phyloP scores from a whole-genome alignment of 2,113 vertebrate genomes.

The Cynoglossus semilaevis region DNA sequence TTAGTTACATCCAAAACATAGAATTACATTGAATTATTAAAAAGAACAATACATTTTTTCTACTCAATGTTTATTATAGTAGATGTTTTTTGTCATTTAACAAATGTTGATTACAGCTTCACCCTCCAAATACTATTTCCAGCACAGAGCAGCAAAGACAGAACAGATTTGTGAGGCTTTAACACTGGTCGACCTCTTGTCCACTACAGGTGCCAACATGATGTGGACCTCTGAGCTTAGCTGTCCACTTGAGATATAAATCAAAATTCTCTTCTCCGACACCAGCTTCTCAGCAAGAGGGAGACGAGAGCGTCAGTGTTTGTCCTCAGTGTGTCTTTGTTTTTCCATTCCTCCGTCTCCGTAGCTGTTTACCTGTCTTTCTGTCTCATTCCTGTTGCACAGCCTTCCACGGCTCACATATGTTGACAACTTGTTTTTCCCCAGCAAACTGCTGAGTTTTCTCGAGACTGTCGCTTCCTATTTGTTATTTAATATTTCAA shows the following conservation, averaged over 20 bases:
- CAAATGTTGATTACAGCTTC: too few relatives aligned
- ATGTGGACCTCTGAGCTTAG: slow-evolving; percentile 21
- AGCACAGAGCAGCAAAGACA: neutral
- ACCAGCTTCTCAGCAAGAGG: slow-evolving; percentile 19
- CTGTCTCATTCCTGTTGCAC: slow-evolving; percentile 21
- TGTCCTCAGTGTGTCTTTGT: too few relatives aligned
- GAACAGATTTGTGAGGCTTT: too few relatives aligned
- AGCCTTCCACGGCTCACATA: slow-evolving; percentile 14
- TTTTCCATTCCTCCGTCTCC: slow-evolving; percentile 24
- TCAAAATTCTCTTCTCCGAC: slow-evolving; percentile 31
- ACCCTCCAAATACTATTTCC: too few relatives aligned
- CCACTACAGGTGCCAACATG: neutral
- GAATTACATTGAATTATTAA: too few relatives aligned
- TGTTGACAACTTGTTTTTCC: slow-evolving; percentile 64
- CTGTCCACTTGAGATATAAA: slow-evolving; percentile 47
- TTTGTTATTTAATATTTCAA: slow-evolving; percentile 76
- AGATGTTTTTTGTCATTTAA: too few relatives aligned
- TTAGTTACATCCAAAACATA: too few relatives aligned
- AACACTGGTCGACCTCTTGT: neutral
- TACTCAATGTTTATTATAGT: too few relatives aligned
- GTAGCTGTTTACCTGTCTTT: slow-evolving; percentile 27
- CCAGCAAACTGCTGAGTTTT: slow-evolving; percentile 64
- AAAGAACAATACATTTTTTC: too few relatives aligned
- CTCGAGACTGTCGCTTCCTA: slow-evolving; percentile 66
- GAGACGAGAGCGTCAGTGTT: too few relatives aligned